Evolutionary conservation across 2,797 vertebrate species (phyloP), one percentile per base, ranked within the genome.

Genomic region (Numenius phaeopus): DNA sequence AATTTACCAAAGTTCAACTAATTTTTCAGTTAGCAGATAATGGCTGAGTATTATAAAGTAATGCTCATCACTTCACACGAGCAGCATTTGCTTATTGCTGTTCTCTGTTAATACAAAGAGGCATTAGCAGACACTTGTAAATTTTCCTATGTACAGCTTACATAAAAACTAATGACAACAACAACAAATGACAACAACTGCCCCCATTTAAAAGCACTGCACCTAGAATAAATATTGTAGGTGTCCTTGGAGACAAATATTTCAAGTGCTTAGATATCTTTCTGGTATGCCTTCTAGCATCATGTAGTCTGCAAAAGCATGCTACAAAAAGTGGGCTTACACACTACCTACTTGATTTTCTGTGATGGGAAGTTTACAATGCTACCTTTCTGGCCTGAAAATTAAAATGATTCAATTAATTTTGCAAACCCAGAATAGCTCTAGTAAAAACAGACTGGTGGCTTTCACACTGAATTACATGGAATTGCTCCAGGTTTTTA

Each of bases 101-200:
- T 93, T 90, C 83, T 96, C 85, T 76, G 58, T 79, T 97, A 96
- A 97, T 97, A 96, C 90, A 94, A 96, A 95, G 96, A 96, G 95
- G 95, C 85, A 97, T 97, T 97, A 97, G 95, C 97, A 97, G 93
- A 73, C 80, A 94, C 90, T 96, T 97, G 97, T 97, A 97, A 97
- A 97, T 97, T 96, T 97, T 96, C 90, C 27, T 87, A 21, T 52
- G 71, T 78, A 90, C 95, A 97, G 93, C 90, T 94, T 97, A 89
- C 93, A 96, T 96, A 94, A 97, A 97, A 96, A 93, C 92, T 94
- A 97, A 92, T 96, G 90, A 96, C 90, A 91, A 77, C 80, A 97
- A 81, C 88, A 95, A 96, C 88, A 95, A 90, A 84, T 55, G 83
- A 93, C 81, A 94, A 91, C 90, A 92, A 94, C 86, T 0, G 47